phyloP scores from a whole-genome alignment of 2,113 vertebrate species.

The Phyllopteryx taeniolatus region DNA sequence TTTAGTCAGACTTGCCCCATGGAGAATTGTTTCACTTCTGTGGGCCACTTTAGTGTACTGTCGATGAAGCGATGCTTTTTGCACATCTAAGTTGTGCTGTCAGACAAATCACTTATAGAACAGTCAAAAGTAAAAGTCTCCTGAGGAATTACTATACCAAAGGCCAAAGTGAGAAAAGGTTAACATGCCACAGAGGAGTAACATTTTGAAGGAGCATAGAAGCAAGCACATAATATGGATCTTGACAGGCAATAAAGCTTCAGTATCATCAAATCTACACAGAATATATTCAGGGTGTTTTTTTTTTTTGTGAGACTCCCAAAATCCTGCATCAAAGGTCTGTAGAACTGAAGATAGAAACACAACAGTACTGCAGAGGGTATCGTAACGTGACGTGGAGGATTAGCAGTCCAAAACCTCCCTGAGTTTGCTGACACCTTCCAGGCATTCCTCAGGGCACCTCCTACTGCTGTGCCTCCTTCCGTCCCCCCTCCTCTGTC shows the following conservation, averaged over 20 bases:
- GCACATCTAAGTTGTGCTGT: conserved; percentile 58
- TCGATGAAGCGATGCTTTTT: conserved; percentile 62
- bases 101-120: conserved; percentile 57
- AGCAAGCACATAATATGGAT: conserved; percentile 35
- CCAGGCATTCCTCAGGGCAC: conserved; percentile 68
- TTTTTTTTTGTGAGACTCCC: conserved; percentile 4
- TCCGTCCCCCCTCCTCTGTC: conserved; percentile 45
- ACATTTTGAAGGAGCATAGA: conserved; percentile 40
- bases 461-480: conserved; percentile 47
- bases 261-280: conserved; percentile 7
- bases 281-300: conserved; percentile 9
- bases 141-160: conserved; percentile 33
- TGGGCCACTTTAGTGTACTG: conserved; percentile 23
- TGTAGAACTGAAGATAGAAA: conserved; percentile 5
- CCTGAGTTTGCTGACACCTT: conserved; percentile 53
- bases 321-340: conserved; percentile 6
- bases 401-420: conserved; percentile 56
- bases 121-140: conserved; percentile 34
- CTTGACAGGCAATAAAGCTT: conserved; percentile 11
- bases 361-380: conserved; percentile 23
- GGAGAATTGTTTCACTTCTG: conserved; percentile 26
- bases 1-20: conserved; percentile 30
- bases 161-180: conserved; percentile 46
- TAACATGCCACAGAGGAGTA: conserved; percentile 31
- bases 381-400: conserved; percentile 37